These are phyloP conservation scores for Hydropsyche tenuis DNA, from an alignment of 1,140 invertebrate genomes.

Conservation along the genomic window DNA sequence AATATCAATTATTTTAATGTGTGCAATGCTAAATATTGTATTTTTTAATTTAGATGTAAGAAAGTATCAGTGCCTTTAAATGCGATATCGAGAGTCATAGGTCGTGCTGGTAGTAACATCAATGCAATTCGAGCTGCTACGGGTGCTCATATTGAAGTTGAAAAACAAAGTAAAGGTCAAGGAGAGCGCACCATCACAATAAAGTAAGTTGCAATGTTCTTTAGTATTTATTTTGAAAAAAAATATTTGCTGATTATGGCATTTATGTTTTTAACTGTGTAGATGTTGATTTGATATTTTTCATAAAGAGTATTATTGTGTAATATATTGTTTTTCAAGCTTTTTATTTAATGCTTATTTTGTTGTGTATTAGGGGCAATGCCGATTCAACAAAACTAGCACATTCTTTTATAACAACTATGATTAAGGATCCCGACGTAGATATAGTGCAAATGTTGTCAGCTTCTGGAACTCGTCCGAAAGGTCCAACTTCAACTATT, in stretches of 20 bases:
- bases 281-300: too few relatives aligned
- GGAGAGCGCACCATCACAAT: constrained; percentile 94
- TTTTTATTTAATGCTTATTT: background rate
- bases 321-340: background rate
- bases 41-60: constrained; percentile 43
- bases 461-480: constrained; percentile 59
- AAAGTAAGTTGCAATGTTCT: constrained; percentile 68
- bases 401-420: constrained; percentile 80
- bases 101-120: constrained; percentile 94
- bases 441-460: constrained; percentile 86
- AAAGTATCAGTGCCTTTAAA: constrained; percentile 88
- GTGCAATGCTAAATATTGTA: background rate
- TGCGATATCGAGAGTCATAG: constrained; percentile 95
- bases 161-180: constrained; percentile 94
- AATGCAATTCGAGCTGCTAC: constrained; percentile 94
- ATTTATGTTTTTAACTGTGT: too few relatives aligned
- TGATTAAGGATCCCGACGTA: constrained; percentile 92
- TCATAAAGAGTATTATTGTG: too few relatives aligned
- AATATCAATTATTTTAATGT: background rate
- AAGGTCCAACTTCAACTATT: constrained; percentile 60
- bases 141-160: constrained; percentile 96
- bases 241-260: too few relatives aligned
- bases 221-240: background rate
- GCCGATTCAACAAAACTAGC: constrained; percentile 90
- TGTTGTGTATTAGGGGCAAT: constrained; percentile 70